These are phyloP conservation scores for Peromyscus attwateri DNA, from an alignment of 2,797 vertebrate genomes.

Conservation along the genomic window DNA sequence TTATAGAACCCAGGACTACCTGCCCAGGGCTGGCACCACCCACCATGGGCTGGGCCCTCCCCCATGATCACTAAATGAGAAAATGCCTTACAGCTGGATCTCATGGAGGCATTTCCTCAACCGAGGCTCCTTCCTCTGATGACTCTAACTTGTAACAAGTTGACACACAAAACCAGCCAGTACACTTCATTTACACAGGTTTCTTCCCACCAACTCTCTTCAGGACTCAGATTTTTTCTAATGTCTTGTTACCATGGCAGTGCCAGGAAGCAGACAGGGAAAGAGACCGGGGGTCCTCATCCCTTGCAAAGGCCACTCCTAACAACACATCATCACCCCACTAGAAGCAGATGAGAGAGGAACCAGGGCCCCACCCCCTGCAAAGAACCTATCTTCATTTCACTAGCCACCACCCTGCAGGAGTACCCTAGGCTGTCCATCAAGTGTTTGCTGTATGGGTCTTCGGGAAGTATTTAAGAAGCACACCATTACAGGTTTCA, in stretches of 20 bases:
- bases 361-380: neutral
- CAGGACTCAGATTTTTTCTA: neutral
- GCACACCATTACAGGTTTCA: neutral
- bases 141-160: neutral
- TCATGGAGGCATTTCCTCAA: neutral
- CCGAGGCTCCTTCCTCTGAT: neutral
- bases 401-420: neutral
- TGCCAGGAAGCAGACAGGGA: neutral
- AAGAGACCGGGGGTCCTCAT: neutral
- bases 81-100: neutral
- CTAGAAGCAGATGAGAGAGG: neutral
- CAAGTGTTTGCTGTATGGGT: too few species aligned
- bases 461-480: too few species aligned
- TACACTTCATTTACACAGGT: neutral
- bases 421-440: neutral
- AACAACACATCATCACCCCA: neutral
- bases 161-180: neutral
- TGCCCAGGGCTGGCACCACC: neutral
- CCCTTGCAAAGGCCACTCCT: neutral
- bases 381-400: neutral
- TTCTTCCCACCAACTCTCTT: neutral
- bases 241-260: neutral
- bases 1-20: neutral
- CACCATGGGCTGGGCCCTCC: neutral
- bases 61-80: neutral